Conservation (phyloP, 2,113 vertebrate species). For the Centrocercus urophasianus region DNA sequence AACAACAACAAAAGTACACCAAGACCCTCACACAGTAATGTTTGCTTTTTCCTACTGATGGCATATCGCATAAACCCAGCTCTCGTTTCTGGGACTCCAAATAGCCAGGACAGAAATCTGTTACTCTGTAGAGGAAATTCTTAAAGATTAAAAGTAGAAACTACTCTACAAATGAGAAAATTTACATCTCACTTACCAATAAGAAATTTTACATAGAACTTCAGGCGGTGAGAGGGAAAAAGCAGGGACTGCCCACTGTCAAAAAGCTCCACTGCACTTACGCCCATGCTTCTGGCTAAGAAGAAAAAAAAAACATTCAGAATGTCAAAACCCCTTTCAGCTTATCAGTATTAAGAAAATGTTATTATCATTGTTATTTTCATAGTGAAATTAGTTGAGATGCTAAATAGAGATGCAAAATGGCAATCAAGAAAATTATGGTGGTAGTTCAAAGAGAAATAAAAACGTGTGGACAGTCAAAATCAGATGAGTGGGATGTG, state of each 20-base stretch:
- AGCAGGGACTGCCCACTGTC: background rate
- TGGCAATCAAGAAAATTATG: background rate
- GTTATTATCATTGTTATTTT: background rate
- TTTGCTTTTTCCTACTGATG: slow-evolving; percentile 18
- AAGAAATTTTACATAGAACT: background rate
- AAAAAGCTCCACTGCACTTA: background rate
- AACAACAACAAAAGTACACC: background rate
- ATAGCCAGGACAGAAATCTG: background rate
- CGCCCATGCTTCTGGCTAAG: background rate
- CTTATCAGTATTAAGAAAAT: background rate
- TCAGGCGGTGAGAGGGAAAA: background rate
- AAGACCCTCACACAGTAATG: background rate
- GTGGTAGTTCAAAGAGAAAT: background rate
- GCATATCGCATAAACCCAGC: slow-evolving; percentile 3
- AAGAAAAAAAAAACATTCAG: background rate
- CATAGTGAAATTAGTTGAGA: background rate
- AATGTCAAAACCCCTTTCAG: background rate
- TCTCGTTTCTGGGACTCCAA: background rate
- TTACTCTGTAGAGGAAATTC: background rate
- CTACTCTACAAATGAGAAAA: background rate
- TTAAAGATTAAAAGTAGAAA: background rate
- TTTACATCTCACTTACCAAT: fast-evolving
- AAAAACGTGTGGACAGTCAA: background rate
- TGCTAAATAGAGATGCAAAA: background rate
- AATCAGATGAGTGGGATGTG: background rate